These are phyloP conservation scores for Plodia interpunctella DNA, from an alignment of 1,140 invertebrate genomes.

Conservation along the genomic window DNA sequence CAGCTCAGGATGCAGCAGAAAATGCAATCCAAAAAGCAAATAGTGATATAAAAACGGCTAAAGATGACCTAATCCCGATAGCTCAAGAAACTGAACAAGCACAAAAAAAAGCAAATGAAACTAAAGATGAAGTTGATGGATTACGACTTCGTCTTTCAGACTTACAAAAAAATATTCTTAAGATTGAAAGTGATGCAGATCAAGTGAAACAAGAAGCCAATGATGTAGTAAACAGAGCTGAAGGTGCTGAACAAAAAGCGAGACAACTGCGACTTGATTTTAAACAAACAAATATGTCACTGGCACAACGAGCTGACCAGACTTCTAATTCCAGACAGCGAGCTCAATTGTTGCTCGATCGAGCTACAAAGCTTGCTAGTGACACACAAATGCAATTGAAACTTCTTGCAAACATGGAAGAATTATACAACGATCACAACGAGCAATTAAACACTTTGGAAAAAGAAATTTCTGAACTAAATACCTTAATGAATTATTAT, in stretches of 20 bases:
- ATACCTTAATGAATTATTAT: slow-evolving; percentile 72
- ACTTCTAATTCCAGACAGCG: slow-evolving; percentile 80
- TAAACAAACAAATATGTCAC: slow-evolving; percentile 62
- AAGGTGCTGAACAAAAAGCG: slow-evolving; percentile 67
- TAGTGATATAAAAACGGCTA: slow-evolving; percentile 85
- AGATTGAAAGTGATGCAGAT: slow-evolving; percentile 82
- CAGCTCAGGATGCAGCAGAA: slow-evolving; percentile 87
- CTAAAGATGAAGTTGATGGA: slow-evolving; percentile 81
- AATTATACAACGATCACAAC: slow-evolving; percentile 75
- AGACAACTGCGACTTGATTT: slow-evolving; percentile 63
- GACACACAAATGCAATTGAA: slow-evolving; percentile 86
- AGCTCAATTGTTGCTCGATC: slow-evolving; percentile 84
- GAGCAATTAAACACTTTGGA: slow-evolving; percentile 68
- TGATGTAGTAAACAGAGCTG: slow-evolving; percentile 69
- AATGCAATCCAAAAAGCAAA: slow-evolving; percentile 88
- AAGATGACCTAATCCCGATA: slow-evolving; percentile 83
- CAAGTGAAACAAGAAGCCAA: slow-evolving; percentile 78
- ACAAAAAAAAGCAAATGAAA: slow-evolving; percentile 84
- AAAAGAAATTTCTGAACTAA: slow-evolving; percentile 71
- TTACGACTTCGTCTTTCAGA: slow-evolving; percentile 82
- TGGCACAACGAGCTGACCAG: slow-evolving; percentile 69
- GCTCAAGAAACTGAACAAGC: slow-evolving; percentile 85
- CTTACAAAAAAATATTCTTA: slow-evolving; percentile 85
- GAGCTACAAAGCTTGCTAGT: slow-evolving; percentile 86
- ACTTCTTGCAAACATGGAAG: slow-evolving; percentile 80